Percentiles rank a stretch among this genome's conserved stretches.
Evolutionary conservation across 2,113 vertebrate genomes (phyloP).

Genomic region (Limanda limanda): DNA sequence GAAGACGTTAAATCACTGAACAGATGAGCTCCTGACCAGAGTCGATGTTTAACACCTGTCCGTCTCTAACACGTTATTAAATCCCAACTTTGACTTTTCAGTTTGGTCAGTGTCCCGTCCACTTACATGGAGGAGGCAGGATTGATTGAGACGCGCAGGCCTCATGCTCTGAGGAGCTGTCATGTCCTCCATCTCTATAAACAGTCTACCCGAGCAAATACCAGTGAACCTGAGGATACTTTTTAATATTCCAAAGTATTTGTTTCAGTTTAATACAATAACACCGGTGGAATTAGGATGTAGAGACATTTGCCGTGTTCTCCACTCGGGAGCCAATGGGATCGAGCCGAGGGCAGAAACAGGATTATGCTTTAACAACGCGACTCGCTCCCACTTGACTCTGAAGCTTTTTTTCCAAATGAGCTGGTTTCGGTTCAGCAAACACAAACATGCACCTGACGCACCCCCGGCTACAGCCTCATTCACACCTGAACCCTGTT

Average conservation of each 20-base stretch:
- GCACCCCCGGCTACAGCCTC: constrained; percentile 34
- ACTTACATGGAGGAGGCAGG: no score
- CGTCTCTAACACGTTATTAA: no score
- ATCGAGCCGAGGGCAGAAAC: constrained; percentile 19
- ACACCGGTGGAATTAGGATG: not conserved
- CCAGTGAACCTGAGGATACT: not conserved
- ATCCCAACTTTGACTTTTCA: no score
- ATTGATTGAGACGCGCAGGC: no score
- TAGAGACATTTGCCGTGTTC: not conserved
- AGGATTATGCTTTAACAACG: constrained; percentile 49
- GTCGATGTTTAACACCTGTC: not conserved
- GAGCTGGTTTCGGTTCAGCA: constrained; percentile 55
- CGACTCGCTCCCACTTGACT: constrained; percentile 43
- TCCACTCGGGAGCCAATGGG: constrained; percentile 2
- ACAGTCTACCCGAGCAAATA: no score
- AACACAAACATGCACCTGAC: constrained; percentile 42
- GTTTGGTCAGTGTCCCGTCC: no score
- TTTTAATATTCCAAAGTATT: not conserved
- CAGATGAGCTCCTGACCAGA: not conserved
- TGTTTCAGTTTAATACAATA: not conserved
- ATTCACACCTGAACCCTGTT: constrained; percentile 64
- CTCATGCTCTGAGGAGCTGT: no score
- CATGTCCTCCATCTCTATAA: no score
- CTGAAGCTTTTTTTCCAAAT: constrained; percentile 39
- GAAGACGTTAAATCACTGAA: constrained; percentile 1